phyloP scores from a whole-genome alignment of 2,113 vertebrate genomes.

The Phyllostomus discolor region DNA sequence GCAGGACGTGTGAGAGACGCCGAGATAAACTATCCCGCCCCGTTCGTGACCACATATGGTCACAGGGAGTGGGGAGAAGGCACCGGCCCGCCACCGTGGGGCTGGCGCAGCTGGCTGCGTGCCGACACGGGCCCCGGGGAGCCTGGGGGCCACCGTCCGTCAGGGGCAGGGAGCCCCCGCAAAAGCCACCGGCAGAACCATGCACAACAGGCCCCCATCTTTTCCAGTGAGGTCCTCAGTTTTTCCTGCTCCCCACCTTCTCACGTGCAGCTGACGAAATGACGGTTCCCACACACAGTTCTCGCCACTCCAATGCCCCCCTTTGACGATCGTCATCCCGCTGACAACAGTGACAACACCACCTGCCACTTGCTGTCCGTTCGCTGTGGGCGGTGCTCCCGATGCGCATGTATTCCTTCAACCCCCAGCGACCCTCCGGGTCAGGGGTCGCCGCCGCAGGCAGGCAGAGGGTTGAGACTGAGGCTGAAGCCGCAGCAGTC shows the following conservation, averaged over 20 bases:
- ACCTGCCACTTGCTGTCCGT: not conserved
- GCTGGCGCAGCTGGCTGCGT: accelerated
- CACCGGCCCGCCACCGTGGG: accelerated
- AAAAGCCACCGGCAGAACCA: not conserved
- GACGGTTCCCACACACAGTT: not conserved
- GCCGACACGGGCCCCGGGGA: too few relatives aligned
- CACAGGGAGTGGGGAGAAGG: not conserved
- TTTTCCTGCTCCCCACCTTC: not conserved
- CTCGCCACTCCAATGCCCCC: not conserved
- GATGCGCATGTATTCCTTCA: not conserved
- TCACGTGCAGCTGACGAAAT: not conserved
- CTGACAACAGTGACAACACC: not conserved
- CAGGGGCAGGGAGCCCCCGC: not conserved
- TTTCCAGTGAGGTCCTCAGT: not conserved
- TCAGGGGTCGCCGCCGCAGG: not conserved
- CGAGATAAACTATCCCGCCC: not conserved
- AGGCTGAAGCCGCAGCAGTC: not conserved
- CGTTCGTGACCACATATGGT: not conserved
- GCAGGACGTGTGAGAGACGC: not conserved
- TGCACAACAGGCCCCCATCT: not conserved
- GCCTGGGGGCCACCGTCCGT: not conserved
- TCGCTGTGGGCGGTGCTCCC: not conserved
- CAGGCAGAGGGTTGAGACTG: not conserved
- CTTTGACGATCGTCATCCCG: not conserved
- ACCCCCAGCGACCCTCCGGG: not conserved